Base-by-base conservation (phyloP, 2,888 invertebrate genomes). In the Nasonia oneida region DNA sequence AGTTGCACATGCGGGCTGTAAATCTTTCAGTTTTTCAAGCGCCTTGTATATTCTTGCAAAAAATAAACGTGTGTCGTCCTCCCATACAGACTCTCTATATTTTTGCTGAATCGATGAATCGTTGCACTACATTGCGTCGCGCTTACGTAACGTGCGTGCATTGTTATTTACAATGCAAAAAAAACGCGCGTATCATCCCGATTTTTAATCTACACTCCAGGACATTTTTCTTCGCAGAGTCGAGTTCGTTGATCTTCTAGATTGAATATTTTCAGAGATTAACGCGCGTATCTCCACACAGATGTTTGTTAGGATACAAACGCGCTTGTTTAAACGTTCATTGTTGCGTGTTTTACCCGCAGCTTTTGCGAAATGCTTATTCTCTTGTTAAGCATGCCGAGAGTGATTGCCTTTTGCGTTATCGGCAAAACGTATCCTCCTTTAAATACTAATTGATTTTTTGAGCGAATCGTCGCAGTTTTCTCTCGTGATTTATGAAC, bases 151-250 rank as follows among this genome's bases (percentile, higher is more conserved):
- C 37, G 76, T 50, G 23, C 29, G 23, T 61, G 0, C 1, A 61
- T 61, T 61, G 10, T 23, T 61, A 18, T 23, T 2, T 61, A 61
- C 18, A 61, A 61, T 23, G 10, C 4, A 4, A 23, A 10, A 82
- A 82, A 82, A 76, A 70, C n/a, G 18, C 18, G 53, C 77, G 18
- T 42, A 77, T 83, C 70, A 77, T 71, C 71, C 71, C 77, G 71
- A 77, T 71, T 71, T 83, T 76, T 70, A 83, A 53, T 57, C 39
- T 47, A 47, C 12, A 10, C 53, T 47, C 12, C 12, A 47, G 47
- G 73, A 47, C 12, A 39, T 39, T 0, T 5, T 33, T 14, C 50
- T 53, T 5, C 50, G 37, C 57, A 37, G 10, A 39, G 2, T 23
- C 3, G 73, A 77, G 77, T 77, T 77, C 61, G 61, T 57, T 76